A percentile compares a stretch with the other conserved stretches of the same genome.
phyloP scores from a whole-genome alignment of 1,140 invertebrate species.

The Anadara kagoshimensis region DNA sequence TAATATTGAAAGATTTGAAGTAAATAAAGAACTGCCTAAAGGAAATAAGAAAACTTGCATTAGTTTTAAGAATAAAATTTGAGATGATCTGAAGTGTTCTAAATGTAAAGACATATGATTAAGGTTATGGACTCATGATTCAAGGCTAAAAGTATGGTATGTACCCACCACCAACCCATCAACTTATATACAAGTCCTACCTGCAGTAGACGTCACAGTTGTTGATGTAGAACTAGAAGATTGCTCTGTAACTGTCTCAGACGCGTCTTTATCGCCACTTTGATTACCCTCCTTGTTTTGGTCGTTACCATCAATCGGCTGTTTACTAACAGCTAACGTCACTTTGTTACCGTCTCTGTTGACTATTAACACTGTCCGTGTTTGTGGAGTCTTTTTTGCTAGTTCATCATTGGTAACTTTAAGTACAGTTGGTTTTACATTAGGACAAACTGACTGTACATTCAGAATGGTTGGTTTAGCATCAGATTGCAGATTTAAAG shows the following conservation, averaged over 20 bases:
- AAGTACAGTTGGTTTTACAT: conserved; percentile 45
- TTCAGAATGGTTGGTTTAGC: conserved; percentile 50
- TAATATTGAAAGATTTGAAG: too few relatives aligned
- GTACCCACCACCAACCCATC: too few relatives aligned
- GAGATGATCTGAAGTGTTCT: too few relatives aligned
- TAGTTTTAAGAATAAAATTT: too few relatives aligned
- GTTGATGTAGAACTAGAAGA: conserved; percentile 20
- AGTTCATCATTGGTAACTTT: background rate
- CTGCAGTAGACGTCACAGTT: conserved; percentile 15
- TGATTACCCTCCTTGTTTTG: conserved; percentile 31
- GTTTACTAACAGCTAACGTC: conserved; percentile 60
- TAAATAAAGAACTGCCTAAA: too few relatives aligned
- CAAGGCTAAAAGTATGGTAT: too few relatives aligned
- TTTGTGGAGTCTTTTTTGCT: conserved; percentile 33
- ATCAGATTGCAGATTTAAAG: too few relatives aligned
- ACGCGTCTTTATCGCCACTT: background rate
- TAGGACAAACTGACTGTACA: conserved; percentile 53
- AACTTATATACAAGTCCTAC: background rate
- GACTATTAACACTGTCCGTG: conserved; percentile 63
- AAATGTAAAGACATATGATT: too few relatives aligned
- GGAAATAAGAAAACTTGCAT: too few relatives aligned
- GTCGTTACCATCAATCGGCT: conserved; percentile 36
- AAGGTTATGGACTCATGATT: too few relatives aligned
- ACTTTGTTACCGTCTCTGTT: conserved; percentile 67
- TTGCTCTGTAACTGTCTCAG: too few relatives aligned